These are phyloP conservation scores for Eupithecia centaureata DNA, from an alignment of 2,888 invertebrate species.

Conservation along the genomic window DNA sequence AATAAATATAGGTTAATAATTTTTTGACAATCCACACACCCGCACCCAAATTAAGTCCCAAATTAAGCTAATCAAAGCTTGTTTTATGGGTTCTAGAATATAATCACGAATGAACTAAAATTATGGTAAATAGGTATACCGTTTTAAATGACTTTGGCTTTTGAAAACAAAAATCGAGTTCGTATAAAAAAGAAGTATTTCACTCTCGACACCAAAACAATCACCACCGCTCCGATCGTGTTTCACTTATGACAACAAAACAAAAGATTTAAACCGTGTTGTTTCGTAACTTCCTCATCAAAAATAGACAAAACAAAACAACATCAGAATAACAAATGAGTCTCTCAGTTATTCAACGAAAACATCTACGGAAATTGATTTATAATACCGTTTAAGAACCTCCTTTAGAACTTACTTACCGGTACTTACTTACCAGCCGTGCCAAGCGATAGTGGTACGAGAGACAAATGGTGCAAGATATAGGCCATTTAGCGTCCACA, in stretches of 20 bases:
- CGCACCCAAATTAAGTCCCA: no score
- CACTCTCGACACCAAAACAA: not conserved
- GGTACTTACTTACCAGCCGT: not conserved
- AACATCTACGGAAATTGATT: not conserved
- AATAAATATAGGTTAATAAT: no score
- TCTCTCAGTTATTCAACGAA: not conserved
- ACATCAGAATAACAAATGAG: not conserved
- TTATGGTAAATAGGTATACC: no score
- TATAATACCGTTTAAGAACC: not conserved
- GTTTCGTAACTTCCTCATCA: not conserved
- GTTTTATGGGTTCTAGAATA: no score
- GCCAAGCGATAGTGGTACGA: constrained; percentile 1
- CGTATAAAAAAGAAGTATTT: not conserved
- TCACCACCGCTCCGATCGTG: not conserved
- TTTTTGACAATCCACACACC: no score
- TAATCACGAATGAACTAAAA: no score
- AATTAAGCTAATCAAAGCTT: no score
- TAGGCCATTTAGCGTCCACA: constrained; percentile 17
- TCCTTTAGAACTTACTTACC: not conserved
- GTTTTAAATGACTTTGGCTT: no score
- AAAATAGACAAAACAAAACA: constrained; percentile 1
- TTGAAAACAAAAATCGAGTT: no score
- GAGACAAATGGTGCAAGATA: constrained; percentile 8
- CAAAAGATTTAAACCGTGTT: not conserved
- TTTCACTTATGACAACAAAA: not conserved